Conservation (phyloP, 2,888 invertebrate species). For the Aporophyla lueneburgensis region DNA sequence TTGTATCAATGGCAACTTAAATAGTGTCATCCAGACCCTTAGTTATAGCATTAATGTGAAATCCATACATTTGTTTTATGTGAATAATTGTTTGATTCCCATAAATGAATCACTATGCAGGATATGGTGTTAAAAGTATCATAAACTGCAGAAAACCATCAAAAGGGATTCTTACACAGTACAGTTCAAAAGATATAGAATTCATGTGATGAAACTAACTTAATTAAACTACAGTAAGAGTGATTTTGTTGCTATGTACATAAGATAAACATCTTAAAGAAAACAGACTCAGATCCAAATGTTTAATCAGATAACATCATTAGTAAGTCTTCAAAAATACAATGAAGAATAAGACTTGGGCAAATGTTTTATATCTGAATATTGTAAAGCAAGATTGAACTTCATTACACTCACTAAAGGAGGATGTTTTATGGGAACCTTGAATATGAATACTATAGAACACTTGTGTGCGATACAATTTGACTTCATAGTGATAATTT, state of each 20-base stretch:
- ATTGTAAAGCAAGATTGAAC: slow-evolving; percentile 3
- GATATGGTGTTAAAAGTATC: not conserved
- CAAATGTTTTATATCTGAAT: not conserved
- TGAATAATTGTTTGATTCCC: not conserved
- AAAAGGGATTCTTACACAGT: not conserved
- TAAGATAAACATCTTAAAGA: not conserved
- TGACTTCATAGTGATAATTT: slow-evolving; percentile 19
- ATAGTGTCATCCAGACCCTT: not conserved
- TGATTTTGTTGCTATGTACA: not conserved
- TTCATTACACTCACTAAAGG: not conserved
- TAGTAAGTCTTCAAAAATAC: not conserved
- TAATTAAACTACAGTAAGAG: not conserved
- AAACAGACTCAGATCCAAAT: not conserved
- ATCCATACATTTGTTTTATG: not conserved
- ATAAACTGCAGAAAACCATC: too few species aligned
- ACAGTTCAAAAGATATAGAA: not conserved
- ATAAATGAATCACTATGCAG: not conserved
- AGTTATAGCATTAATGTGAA: not conserved
- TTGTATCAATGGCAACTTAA: not conserved
- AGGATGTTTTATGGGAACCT: not conserved
- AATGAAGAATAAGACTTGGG: too few species aligned
- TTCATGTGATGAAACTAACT: too few species aligned
- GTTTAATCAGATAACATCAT: not conserved
- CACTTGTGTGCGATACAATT: not conserved
- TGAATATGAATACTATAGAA: not conserved